A percentile compares a stretch with the other conserved stretches of the same genome.
phyloP scores from a whole-genome alignment of 2,888 invertebrate species.

The Salticus scenicus region DNA sequence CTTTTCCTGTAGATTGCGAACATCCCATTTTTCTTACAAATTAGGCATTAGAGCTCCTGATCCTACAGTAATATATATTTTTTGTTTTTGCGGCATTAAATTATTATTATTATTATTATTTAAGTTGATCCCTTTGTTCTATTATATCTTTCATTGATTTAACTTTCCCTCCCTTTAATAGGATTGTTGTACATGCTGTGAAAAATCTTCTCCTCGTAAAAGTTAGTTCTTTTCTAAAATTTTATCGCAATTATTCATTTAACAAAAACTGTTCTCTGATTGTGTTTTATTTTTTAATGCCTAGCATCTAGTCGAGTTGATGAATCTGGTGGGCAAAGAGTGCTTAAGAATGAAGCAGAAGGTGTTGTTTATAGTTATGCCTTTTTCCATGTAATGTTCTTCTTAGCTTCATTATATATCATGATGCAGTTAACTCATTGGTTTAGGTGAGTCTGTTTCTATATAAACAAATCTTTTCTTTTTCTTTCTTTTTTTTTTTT shows the following conservation, averaged over 20 bases:
- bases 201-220: constrained; percentile 38
- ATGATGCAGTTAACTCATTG: constrained; percentile 78
- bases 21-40: constrained; percentile 74
- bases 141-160: background rate
- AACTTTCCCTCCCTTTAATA: background rate
- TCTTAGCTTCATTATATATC: constrained; percentile 76
- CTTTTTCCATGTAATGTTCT: constrained; percentile 77
- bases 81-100: background rate
- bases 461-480: too few species aligned
- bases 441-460: constrained; percentile 77
- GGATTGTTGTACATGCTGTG: constrained; percentile 67
- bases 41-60: constrained; percentile 73
- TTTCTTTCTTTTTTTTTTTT: too few species aligned
- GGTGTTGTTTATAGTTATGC: constrained; percentile 77
- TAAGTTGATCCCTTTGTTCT: background rate
- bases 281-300: constrained; percentile 10
- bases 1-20: constrained; percentile 74
- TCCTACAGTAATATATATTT: constrained; percentile 61
- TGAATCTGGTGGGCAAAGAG: constrained; percentile 73
- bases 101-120: background rate
- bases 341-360: constrained; percentile 76
- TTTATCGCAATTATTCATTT: background rate
- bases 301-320: constrained; percentile 43
- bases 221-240: constrained; percentile 16
- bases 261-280: background rate